These are phyloP conservation scores for Enteromius thamalakanensis DNA, from an alignment of 2,797 vertebrate species.

Conservation along the genomic window DNA sequence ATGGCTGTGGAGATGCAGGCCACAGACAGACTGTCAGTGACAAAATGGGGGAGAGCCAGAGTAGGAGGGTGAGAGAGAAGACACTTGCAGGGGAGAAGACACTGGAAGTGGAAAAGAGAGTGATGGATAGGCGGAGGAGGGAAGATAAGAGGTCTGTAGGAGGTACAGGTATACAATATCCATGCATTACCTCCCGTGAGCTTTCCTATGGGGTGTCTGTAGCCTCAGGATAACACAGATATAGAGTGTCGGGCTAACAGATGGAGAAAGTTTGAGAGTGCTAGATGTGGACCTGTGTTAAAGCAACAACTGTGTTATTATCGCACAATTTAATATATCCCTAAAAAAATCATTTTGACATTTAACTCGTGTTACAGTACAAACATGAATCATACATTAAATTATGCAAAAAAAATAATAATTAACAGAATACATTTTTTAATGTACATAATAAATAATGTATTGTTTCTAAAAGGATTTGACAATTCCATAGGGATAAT, in stretches of 20 bases:
- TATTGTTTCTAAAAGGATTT: neutral
- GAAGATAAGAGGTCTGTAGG: constrained; percentile 40
- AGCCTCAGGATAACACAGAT: constrained; percentile 18
- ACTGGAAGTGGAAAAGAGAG: constrained; percentile 21
- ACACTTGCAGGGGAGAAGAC: constrained; percentile 9
- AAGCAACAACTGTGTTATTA: neutral
- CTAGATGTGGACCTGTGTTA: neutral
- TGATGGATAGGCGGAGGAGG: constrained; percentile 14
- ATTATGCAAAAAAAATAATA: neutral
- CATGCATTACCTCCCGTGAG: constrained; percentile 54
- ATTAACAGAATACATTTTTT: neutral
- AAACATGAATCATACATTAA: neutral
- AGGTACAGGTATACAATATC: constrained; percentile 54
- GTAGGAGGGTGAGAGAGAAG: constrained; percentile 21
- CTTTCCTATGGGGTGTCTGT: constrained; percentile 23
- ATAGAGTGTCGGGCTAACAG: constrained; percentile 6
- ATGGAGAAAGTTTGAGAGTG: constrained; percentile 13
- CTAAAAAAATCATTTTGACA: neutral
- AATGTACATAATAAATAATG: neutral
- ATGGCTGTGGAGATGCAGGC: constrained; percentile 13
- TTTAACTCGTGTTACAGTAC: neutral
- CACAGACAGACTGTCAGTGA: constrained; percentile 26
- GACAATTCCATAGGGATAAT: no score
- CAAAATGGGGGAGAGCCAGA: constrained; percentile 28
- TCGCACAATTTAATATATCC: neutral